These are phyloP conservation scores for Pluvianellus socialis DNA, from an alignment of 2,113 vertebrate species.

Conservation along the genomic window DNA sequence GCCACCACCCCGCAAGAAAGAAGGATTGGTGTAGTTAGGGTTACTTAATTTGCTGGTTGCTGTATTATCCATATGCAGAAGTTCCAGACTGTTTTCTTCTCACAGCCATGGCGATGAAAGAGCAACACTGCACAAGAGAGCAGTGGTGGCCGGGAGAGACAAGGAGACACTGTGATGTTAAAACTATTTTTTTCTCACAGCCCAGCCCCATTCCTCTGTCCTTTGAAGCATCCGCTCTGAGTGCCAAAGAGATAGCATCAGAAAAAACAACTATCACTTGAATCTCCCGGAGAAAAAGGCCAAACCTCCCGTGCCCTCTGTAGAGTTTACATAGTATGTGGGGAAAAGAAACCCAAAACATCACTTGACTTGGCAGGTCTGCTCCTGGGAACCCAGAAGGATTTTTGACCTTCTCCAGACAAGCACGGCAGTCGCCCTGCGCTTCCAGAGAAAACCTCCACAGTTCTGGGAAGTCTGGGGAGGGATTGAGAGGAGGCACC, in stretches of 20 bases:
- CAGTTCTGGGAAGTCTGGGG: background rate
- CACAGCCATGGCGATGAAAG: background rate
- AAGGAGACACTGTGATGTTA: conserved; percentile 13
- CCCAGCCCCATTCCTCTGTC: conserved; percentile 20
- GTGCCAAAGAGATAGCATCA: conserved; percentile 21
- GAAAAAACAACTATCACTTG: background rate
- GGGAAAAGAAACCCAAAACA: background rate
- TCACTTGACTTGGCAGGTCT: conserved; percentile 21
- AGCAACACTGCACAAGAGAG: background rate
- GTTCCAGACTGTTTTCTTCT: conserved; percentile 11
- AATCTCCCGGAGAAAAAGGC: background rate
- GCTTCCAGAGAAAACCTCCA: background rate
- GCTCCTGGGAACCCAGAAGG: background rate
- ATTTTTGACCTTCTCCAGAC: conserved; percentile 23
- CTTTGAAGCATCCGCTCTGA: background rate
- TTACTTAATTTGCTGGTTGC: background rate
- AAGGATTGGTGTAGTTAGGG: background rate
- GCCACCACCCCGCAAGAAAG: background rate
- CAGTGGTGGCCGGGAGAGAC: background rate
- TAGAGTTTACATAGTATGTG: background rate
- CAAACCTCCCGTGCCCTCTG: background rate
- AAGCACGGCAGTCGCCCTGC: rapidly evolving
- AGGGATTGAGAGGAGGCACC: background rate
- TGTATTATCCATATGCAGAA: background rate
- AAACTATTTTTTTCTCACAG: background rate